These are phyloP conservation scores for Macroglossus sobrinus DNA, from an alignment of 2,113 vertebrate species.

Conservation along the genomic window DNA sequence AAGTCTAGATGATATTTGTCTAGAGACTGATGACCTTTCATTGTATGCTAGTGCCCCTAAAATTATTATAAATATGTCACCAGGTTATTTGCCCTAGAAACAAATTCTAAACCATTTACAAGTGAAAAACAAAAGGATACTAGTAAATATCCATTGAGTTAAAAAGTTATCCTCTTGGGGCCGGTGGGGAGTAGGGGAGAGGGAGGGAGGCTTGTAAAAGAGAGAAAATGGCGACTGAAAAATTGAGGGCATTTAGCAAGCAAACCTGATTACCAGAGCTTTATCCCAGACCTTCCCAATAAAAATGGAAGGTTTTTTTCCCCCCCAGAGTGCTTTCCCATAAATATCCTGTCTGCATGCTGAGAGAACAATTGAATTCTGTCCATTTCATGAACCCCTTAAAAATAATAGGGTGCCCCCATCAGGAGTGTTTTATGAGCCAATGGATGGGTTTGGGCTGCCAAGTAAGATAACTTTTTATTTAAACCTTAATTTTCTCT, in stretches of 20 bases:
- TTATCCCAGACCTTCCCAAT: conserved; percentile 10
- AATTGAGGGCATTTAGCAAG: conserved; percentile 30
- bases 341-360: conserved; percentile 29
- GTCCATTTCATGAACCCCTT: conserved; percentile 24
- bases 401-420: conserved; percentile 24
- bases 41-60: background rate
- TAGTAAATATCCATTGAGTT: background rate
- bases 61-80: background rate
- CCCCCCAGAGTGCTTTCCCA: background rate
- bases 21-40: background rate
- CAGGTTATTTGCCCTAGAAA: background rate
- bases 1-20: background rate
- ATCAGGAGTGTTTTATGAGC: conserved; percentile 32
- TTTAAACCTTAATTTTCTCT: conserved; percentile 64
- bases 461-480: conserved; percentile 51
- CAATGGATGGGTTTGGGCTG: background rate
- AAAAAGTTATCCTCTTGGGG: background rate
- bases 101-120: background rate
- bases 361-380: conserved; percentile 17
- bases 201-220: background rate
- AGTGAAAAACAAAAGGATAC: background rate
- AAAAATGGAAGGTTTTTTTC: background rate
- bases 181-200: rapidly evolving
- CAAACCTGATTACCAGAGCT: conserved; percentile 7
- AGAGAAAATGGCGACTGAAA: background rate